These are phyloP conservation scores for Limnephilus lunatus DNA, from an alignment of 2,888 invertebrate genomes.

Conservation along the genomic window DNA sequence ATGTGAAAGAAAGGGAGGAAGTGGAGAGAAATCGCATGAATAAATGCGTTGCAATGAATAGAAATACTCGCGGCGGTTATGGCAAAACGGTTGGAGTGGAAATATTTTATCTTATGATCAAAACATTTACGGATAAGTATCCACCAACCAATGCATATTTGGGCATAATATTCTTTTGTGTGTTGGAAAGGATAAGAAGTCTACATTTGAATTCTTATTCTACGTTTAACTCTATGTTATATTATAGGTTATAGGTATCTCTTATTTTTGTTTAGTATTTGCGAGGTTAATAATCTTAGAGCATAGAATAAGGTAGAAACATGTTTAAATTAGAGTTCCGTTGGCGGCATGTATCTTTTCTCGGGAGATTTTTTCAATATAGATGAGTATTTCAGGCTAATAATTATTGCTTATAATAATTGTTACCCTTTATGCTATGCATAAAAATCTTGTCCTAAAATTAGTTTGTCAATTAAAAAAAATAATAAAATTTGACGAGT, in stretches of 20 bases:
- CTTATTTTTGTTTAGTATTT: background rate
- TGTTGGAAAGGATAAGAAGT: background rate
- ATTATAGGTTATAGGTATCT: background rate
- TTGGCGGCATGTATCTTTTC: too few relatives aligned
- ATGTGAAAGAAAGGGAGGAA: conserved; percentile 4
- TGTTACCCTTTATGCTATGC: too few relatives aligned
- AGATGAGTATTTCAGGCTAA: too few relatives aligned
- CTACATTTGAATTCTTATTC: background rate
- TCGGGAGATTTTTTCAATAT: too few relatives aligned
- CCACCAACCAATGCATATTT: background rate
- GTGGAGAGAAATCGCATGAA: conserved; percentile 36
- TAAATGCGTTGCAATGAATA: conserved; percentile 31
- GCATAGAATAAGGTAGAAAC: too few relatives aligned
- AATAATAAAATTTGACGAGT: too few relatives aligned
- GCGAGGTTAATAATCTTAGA: background rate
- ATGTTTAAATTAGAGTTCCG: too few relatives aligned
- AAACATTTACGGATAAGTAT: background rate
- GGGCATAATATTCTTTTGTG: background rate
- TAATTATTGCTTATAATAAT: too few relatives aligned
- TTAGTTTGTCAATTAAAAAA: too few relatives aligned
- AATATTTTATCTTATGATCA: background rate
- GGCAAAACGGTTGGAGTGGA: background rate
- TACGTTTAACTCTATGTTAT: background rate
- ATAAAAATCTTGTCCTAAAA: too few relatives aligned
- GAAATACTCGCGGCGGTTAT: background rate